Percentiles rank a stretch among this genome's conserved stretches.
Evolutionary conservation across 2,113 vertebrate species (phyloP).

Genomic region (Thunnus thynnus): DNA sequence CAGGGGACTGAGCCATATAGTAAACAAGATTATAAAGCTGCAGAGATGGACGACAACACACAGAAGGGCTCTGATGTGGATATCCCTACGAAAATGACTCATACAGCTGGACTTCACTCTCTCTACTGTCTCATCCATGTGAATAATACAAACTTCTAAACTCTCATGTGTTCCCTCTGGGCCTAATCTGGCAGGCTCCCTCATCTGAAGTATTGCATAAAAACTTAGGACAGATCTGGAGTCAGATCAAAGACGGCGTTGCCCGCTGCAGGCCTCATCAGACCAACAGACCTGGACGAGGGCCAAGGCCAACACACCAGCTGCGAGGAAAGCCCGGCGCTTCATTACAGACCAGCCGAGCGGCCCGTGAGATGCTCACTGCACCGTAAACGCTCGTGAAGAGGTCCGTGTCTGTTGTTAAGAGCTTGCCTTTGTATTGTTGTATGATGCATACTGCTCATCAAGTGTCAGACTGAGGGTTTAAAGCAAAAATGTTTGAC

Average conservation of each 20-base stretch:
- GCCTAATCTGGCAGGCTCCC: constrained; percentile 24
- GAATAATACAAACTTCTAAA: background rate
- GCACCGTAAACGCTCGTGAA: background rate
- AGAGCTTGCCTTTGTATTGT: background rate
- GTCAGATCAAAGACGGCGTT: constrained; percentile 29
- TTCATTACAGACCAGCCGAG: background rate
- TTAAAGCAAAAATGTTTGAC: too few relatives aligned
- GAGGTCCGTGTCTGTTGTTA: background rate
- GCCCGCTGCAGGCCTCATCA: constrained; percentile 6
- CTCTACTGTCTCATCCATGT: background rate
- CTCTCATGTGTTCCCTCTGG: background rate
- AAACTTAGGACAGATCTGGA: constrained; percentile 16
- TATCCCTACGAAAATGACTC: background rate
- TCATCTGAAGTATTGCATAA: background rate
- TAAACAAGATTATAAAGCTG: constrained; percentile 48
- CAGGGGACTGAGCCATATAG: background rate
- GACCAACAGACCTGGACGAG: constrained; percentile 31
- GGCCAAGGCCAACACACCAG: constrained; percentile 1
- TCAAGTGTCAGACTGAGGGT: background rate
- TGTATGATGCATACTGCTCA: background rate
- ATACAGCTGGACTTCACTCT: background rate
- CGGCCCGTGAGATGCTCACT: background rate
- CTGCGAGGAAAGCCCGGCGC: constrained; percentile 17
- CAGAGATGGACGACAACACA: background rate
- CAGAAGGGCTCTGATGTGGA: background rate